Conservation (phyloP, 2,797 vertebrate species). For the Macropus fuliginosus region DNA sequence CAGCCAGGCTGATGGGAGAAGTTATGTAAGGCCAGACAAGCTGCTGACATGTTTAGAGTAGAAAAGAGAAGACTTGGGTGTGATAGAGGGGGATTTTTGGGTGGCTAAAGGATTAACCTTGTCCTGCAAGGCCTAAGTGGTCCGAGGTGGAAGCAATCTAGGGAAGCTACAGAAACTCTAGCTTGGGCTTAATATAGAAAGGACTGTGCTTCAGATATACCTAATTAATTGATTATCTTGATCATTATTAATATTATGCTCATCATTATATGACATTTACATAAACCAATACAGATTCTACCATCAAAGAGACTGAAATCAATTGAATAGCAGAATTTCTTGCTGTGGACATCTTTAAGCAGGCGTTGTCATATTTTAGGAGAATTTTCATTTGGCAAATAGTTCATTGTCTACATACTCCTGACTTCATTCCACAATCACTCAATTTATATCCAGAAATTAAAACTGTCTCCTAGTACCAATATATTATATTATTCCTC, state of each 20-base stretch:
- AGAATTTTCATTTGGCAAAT: neutral
- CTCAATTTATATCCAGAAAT: neutral
- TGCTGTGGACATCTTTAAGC: neutral
- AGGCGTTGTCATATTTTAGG: neutral
- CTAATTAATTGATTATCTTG: neutral
- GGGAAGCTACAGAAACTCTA: neutral
- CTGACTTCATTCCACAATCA: neutral
- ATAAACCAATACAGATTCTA: neutral
- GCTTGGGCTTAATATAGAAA: neutral
- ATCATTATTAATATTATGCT: neutral
- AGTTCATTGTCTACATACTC: neutral
- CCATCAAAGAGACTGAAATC: neutral
- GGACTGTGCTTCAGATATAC: neutral
- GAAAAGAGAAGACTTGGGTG: neutral
- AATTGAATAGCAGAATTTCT: neutral
- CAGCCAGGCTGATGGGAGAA: neutral
- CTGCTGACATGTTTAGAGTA: neutral
- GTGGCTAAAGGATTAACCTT: neutral
- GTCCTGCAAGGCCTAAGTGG: neutral
- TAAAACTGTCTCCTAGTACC: neutral
- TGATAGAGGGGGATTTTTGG: neutral
- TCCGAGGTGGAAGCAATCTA: neutral
- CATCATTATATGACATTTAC: neutral
- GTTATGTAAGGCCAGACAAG: neutral
- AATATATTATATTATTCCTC: neutral